Evolutionary conservation across 1,140 invertebrate genomes (phyloP).

Genomic region (Brachionus rotundiformis): DNA sequence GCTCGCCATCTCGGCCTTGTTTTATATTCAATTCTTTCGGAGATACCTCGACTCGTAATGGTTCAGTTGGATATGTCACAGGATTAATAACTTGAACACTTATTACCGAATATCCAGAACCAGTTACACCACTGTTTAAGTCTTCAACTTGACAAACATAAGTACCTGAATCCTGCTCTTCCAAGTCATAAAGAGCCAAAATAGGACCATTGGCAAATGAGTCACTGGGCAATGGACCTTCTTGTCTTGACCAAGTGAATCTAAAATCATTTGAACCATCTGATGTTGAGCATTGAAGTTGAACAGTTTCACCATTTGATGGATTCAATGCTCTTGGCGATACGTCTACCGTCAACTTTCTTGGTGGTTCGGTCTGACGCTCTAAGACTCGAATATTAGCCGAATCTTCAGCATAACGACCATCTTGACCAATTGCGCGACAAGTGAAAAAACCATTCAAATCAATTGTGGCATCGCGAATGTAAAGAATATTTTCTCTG

Average conservation of each 20-base stretch:
- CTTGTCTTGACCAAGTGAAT: slow-evolving; percentile 21
- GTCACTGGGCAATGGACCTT: neutral
- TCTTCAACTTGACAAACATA: slow-evolving; percentile 41
- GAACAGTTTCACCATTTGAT: neutral
- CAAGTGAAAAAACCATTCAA: slow-evolving; percentile 34
- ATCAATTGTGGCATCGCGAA: neutral
- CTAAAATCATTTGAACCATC: neutral
- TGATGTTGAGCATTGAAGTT: neutral
- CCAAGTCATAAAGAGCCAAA: neutral
- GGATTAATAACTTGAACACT: neutral
- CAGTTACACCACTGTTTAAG: neutral
- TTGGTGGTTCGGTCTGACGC: neutral
- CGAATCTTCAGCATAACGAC: slow-evolving; percentile 30
- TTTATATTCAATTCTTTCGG: slow-evolving; percentile 30
- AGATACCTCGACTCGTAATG: slow-evolving; percentile 25
- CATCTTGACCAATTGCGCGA: slow-evolving; percentile 17
- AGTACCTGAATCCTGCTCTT: slow-evolving; percentile 11
- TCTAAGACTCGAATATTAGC: neutral
- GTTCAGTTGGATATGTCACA: neutral
- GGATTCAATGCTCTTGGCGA: neutral
- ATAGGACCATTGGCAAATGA: neutral
- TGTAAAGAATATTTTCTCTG: neutral
- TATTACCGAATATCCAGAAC: neutral
- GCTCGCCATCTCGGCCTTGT: slow-evolving; percentile 24
- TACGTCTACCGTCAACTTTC: neutral